phyloP scores from a whole-genome alignment of 2,888 invertebrate genomes.

The Cancer borealis region DNA sequence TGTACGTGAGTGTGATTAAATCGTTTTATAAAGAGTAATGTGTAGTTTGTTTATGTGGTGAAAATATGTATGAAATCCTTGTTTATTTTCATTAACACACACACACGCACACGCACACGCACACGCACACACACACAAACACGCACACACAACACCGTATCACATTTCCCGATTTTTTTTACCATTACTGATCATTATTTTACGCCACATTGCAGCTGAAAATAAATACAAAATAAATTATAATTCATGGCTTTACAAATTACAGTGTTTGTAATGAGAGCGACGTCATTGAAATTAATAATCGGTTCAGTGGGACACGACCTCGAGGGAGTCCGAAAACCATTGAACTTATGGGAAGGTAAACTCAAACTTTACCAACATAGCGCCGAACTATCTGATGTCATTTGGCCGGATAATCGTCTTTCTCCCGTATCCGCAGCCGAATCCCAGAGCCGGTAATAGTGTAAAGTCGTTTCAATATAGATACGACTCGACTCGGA shows the following conservation, averaged over 20 bases:
- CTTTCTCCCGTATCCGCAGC: conserved; percentile 9
- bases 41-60: not conserved
- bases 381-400: conserved; percentile 10
- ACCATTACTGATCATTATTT: not conserved
- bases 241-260: not conserved
- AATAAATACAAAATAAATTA: too few relatives aligned
- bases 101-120: not conserved
- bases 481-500: not conserved
- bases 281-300: not conserved
- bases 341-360: not conserved
- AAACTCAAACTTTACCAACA: not conserved
- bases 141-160: not conserved
- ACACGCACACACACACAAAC: not conserved
- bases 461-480: conserved; percentile 37
- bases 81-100: too few relatives aligned
- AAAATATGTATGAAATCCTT: not conserved
- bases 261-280: not conserved
- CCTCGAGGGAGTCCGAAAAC: not conserved
- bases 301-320: not conserved
- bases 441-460: conserved; percentile 2
- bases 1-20: not conserved
- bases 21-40: not conserved
- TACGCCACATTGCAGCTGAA: not conserved
- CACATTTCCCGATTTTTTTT: not conserved
- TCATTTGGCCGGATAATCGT: conserved; percentile 28